phyloP scores from a whole-genome alignment of 2,113 vertebrate species.

The Sylvietta virens region DNA sequence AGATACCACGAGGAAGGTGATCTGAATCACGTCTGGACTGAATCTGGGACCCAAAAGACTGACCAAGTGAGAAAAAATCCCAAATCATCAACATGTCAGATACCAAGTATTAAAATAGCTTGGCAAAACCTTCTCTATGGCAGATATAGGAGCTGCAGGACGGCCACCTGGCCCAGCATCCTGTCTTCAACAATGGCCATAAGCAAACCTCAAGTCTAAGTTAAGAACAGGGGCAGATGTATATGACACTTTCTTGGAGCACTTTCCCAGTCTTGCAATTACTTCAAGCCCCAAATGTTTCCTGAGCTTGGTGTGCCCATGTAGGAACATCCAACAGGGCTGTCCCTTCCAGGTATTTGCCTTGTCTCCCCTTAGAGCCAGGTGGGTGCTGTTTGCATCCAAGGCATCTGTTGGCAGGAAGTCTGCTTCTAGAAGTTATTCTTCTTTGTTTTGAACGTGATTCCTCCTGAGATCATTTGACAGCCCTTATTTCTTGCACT shows the following conservation, averaged over 20 bases:
- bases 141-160: background rate
- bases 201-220: background rate
- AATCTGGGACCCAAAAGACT: background rate
- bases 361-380: background rate
- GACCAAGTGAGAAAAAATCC: background rate
- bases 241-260: background rate
- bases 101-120: background rate
- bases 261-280: background rate
- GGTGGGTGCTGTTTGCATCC: rapidly evolving
- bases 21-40: background rate
- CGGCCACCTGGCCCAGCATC: background rate
- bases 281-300: conserved; percentile 14
- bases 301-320: background rate
- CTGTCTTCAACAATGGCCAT: background rate
- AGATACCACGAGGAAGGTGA: background rate
- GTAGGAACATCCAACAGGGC: background rate
- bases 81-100: background rate
- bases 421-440: background rate
- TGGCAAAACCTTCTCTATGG: background rate
- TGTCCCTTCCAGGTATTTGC: background rate
- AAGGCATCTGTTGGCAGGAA: background rate
- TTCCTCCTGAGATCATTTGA: background rate
- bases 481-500: background rate
- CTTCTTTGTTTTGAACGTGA: background rate
- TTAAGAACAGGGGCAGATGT: background rate